These are phyloP conservation scores for Chloroceryle inda DNA, from an alignment of 2,797 vertebrate species.

Conservation along the genomic window DNA sequence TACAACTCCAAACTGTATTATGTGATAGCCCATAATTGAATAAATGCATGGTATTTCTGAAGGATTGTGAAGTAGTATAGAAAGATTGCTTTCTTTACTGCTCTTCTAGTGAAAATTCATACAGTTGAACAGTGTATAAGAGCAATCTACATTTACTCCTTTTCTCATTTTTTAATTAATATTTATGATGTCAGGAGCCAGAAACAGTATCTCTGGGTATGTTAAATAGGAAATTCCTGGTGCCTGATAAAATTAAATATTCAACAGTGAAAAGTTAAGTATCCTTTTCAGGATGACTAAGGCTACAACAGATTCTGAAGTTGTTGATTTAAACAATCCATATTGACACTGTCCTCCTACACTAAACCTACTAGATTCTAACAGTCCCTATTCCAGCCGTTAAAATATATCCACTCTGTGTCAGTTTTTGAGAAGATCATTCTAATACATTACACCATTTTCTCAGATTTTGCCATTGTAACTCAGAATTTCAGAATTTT, in stretches of 20 bases:
- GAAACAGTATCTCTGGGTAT: background rate
- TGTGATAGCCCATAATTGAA: background rate
- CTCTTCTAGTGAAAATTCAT: background rate
- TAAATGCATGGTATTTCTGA: background rate
- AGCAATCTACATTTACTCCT: background rate
- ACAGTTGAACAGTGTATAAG: background rate
- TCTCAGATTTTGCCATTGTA: background rate
- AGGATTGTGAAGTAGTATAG: background rate
- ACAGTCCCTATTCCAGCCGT: background rate
- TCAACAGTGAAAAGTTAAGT: background rate
- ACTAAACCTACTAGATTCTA: background rate
- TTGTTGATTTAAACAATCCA: slow-evolving; percentile 2
- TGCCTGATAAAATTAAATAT: background rate
- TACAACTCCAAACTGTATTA: background rate
- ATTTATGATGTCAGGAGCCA: background rate
- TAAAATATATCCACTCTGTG: background rate
- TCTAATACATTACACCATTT: background rate
- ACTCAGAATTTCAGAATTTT: background rate
- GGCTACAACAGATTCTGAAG: background rate
- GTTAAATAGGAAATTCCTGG: background rate
- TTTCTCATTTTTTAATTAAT: background rate
- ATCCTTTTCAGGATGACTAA: background rate
- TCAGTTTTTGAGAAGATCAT: background rate
- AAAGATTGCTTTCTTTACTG: background rate
- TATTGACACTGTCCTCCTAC: background rate